Evolutionary conservation across 2,113 vertebrate genomes (phyloP).

Genomic region (Corvus cornix): DNA sequence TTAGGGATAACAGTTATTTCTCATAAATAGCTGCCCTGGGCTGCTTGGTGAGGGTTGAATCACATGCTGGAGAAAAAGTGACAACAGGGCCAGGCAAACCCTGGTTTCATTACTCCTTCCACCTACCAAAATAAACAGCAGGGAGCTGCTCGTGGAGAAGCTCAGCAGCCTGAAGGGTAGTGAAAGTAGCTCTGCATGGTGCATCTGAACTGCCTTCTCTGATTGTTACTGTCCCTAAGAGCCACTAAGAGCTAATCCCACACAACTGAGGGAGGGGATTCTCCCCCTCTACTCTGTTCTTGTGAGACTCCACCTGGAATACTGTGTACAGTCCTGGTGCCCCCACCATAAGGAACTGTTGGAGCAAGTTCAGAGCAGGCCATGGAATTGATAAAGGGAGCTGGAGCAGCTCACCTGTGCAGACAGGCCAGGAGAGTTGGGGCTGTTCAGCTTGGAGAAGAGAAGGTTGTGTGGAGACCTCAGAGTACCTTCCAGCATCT

Average conservation of each 20-base stretch:
- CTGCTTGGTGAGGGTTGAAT: not conserved
- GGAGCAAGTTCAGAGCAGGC: not conserved
- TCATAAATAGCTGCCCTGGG: not conserved
- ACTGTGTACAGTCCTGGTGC: not conserved
- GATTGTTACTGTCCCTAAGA: conserved; percentile 13
- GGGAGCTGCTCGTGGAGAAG: conserved; percentile 30
- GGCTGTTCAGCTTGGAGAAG: not conserved
- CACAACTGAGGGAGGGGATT: not conserved
- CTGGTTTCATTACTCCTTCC: conserved; percentile 29
- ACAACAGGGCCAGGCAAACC: not conserved
- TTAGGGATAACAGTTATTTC: not conserved
- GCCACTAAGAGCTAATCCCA: not conserved
- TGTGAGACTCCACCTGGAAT: not conserved
- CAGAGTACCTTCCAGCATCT: not conserved
- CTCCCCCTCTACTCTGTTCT: not conserved
- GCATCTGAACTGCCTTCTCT: conserved; percentile 36
- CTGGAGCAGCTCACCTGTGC: not conserved
- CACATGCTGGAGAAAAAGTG: not conserved
- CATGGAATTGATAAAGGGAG: not conserved
- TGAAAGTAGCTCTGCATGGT: conserved; percentile 20
- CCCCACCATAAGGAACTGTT: not conserved
- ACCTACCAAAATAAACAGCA: conserved; percentile 37
- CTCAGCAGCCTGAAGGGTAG: conserved; percentile 26
- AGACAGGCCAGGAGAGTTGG: not conserved
- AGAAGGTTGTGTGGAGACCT: not conserved